phyloP scores from a whole-genome alignment of 2,797 vertebrate genomes.

The Eptatretus atami region DNA sequence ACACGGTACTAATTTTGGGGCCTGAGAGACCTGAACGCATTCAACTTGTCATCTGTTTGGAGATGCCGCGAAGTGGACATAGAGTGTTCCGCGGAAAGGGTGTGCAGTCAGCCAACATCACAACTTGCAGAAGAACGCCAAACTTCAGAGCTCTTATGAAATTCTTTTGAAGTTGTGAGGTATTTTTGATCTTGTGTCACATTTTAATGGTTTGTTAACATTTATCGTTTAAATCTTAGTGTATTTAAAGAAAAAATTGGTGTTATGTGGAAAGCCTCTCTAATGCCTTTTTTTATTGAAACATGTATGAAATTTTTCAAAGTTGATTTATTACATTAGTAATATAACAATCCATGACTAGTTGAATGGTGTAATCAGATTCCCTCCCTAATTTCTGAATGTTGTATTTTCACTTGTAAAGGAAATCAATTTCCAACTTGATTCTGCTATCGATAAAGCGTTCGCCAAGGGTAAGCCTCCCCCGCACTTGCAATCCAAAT shows the following conservation, averaged over 20 bases:
- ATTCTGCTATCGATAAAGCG: too few relatives aligned
- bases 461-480: too few relatives aligned
- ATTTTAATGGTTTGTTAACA: too few relatives aligned
- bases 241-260: background rate
- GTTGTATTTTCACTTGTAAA: too few relatives aligned
- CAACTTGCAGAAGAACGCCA: slow-evolving; percentile 91
- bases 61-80: slow-evolving; percentile 76
- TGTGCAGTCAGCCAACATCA: slow-evolving; percentile 62
- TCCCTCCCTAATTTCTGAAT: too few relatives aligned
- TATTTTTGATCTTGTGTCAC: slow-evolving; percentile 7
- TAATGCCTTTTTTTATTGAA: background rate
- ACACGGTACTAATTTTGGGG: slow-evolving; percentile 90
- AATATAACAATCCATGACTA: too few relatives aligned
- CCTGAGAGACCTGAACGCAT: slow-evolving; percentile 64
- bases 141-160: slow-evolving; percentile 85
- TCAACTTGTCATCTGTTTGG: slow-evolving; percentile 75
- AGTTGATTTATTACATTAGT: too few relatives aligned
- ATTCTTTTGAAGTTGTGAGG: slow-evolving; percentile 96
- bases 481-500: too few relatives aligned
- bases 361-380: too few relatives aligned
- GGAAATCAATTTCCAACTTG: too few relatives aligned
- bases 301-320: background rate
- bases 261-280: background rate
- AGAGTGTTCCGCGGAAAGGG: slow-evolving; percentile 67
- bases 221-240: background rate